These are phyloP conservation scores for Margarornis squamiger DNA, from an alignment of 2,797 vertebrate genomes.

Conservation along the genomic window DNA sequence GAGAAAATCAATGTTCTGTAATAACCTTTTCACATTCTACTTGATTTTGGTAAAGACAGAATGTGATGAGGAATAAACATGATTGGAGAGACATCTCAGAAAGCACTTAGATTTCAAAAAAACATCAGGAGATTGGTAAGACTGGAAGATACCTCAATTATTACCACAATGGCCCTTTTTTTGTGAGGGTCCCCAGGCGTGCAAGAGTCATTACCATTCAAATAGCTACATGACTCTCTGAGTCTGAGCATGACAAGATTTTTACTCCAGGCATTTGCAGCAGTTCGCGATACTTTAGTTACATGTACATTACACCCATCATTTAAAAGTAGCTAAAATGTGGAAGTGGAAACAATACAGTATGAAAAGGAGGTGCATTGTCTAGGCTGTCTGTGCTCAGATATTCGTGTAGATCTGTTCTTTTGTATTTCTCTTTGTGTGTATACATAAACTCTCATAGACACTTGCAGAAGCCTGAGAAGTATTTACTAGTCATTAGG, in stretches of 20 bases:
- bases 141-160: neutral
- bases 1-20: neutral
- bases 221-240: neutral
- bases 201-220: neutral
- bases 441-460: neutral
- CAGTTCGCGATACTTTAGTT: neutral
- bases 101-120: neutral
- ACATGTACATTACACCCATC: neutral
- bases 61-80: neutral
- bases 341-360: neutral
- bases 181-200: neutral
- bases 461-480: neutral
- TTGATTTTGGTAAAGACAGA: neutral
- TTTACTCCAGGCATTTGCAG: neutral
- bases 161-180: neutral
- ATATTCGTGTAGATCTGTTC: fast-evolving
- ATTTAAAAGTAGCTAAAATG: neutral
- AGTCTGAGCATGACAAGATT: neutral
- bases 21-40: neutral
- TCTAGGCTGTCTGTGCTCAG: neutral
- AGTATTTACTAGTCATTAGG: neutral
- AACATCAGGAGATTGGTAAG: neutral
- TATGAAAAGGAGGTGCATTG: neutral
- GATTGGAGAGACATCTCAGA: neutral
- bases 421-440: neutral